These are phyloP conservation scores for Drusus annulatus DNA, from an alignment of 1,140 invertebrate genomes.

Conservation along the genomic window DNA sequence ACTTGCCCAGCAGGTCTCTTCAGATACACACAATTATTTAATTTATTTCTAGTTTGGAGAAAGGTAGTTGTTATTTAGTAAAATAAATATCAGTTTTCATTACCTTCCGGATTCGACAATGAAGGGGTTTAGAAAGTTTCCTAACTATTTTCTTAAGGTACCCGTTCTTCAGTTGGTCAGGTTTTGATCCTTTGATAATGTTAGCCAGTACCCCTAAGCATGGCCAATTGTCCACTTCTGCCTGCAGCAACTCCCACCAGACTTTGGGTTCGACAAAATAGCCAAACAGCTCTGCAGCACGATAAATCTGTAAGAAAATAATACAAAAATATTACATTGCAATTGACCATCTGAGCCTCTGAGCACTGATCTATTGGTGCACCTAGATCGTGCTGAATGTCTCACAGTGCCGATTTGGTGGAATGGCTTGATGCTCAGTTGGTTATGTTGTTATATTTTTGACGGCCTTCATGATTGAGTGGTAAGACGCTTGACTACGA, in stretches of 20 bases:
- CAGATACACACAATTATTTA: no score
- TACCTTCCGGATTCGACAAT: conserved; percentile 64
- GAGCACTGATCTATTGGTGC: no score
- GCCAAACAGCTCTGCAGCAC: conserved; percentile 78
- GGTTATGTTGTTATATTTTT: no score
- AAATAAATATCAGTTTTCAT: not conserved
- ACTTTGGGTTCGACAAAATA: conserved; percentile 78
- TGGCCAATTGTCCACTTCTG: conserved; percentile 71
- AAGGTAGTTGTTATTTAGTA: no score
- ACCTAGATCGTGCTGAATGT: no score
- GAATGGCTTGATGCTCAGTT: no score
- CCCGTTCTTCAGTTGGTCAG: conserved; percentile 69
- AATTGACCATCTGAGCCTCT: no score
- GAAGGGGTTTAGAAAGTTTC: conserved; percentile 64
- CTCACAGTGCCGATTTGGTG: no score
- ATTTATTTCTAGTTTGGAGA: no score
- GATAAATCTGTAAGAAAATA: conserved; percentile 63
- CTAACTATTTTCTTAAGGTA: conserved; percentile 69
- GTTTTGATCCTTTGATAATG: conserved; percentile 65
- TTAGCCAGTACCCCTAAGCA: conserved; percentile 66
- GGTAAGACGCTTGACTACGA: no score
- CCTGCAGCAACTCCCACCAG: conserved; percentile 73
- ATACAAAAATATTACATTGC: not conserved
- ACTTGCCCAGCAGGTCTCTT: no score
- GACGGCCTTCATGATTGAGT: no score